Evolutionary conservation across 2,797 vertebrate genomes (phyloP), one percentile per base, ranked within the genome.

Genomic region (Notamacropus eugenii): DNA sequence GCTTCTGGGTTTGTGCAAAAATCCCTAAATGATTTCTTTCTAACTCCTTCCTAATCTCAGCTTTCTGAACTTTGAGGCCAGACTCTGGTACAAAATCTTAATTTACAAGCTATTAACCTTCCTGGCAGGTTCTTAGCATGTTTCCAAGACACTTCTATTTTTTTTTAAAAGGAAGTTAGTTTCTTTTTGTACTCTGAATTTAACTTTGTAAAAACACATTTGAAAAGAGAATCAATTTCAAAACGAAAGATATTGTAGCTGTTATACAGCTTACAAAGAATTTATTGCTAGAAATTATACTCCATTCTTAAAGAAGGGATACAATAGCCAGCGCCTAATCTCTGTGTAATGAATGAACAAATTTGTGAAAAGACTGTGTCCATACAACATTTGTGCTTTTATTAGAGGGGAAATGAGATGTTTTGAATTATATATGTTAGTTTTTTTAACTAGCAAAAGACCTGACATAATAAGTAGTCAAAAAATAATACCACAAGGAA

Each of bases 81-180:
- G 97, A 96, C 90, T 58, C 92, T 96, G 91, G 87, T 90, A 54
- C 94, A 29, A 96, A 93, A 93, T 97, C 96, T 95, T 97, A 92
- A 94, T 97, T 96, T 96, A 93, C 92, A 98, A 98, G 93, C 92
- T 93, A 98, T 97, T 98, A 98, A 98, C 97, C 46, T 59, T 58
- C 54, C 56, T 46, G 54, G 46, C 95, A 97, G 87, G 74, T 40
- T 95, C 56, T 94, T 93, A 95, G 22, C 59, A 95, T 59, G 27
- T 96, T 92, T 92, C 91, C 90, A 14, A 92, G 13, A 5, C 31
- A 87, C 62, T 9, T 96, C 46, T 90, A 0, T 52, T 62, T 97
- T 40, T 67, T 40, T 95, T 97, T 97, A 97, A 97, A 98, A 52
- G 52, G 97, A 93, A n/a, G 19, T 87, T 96, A 91, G 56, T 31